These are phyloP conservation scores for Megalurothrips usitatus DNA, from an alignment of 2,888 invertebrate species.

Conservation along the genomic window DNA sequence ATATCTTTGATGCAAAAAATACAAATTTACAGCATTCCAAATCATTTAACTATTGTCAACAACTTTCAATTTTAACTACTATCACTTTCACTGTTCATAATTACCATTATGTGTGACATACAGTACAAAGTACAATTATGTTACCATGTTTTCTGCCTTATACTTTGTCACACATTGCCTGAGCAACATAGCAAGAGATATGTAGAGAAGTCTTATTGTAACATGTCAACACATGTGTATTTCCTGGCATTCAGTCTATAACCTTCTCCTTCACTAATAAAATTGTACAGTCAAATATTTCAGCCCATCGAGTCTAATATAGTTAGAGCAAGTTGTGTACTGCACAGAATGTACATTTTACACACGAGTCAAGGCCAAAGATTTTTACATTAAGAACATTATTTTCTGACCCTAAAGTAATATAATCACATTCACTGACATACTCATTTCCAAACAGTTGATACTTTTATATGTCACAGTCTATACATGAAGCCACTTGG, in stretches of 20 bases:
- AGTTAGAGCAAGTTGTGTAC: background rate
- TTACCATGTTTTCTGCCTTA: background rate
- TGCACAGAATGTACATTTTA: background rate
- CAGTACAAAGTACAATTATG: background rate
- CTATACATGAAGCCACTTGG: too few relatives aligned
- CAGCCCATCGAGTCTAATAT: conserved; percentile 9
- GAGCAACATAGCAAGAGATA: too few relatives aligned
- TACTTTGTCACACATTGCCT: too few relatives aligned
- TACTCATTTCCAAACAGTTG: too few relatives aligned
- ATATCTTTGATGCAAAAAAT: background rate
- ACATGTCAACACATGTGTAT: background rate
- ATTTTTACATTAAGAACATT: too few relatives aligned
- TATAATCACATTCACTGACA: too few relatives aligned
- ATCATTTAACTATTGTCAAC: background rate
- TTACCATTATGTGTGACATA: background rate
- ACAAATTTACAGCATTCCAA: conserved; percentile 2
- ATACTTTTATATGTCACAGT: too few relatives aligned
- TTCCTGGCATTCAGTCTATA: background rate
- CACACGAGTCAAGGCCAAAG: too few relatives aligned
- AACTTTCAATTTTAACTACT: conserved; percentile 1
- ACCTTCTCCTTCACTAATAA: conserved; percentile 14
- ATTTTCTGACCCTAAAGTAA: too few relatives aligned
- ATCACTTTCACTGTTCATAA: background rate
- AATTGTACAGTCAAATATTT: background rate
- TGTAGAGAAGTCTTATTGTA: background rate